Evolutionary conservation across 2,113 vertebrate genomes (phyloP), one percentile per base, ranked within the genome.

Genomic region (Oreochromis spilurus): DNA sequence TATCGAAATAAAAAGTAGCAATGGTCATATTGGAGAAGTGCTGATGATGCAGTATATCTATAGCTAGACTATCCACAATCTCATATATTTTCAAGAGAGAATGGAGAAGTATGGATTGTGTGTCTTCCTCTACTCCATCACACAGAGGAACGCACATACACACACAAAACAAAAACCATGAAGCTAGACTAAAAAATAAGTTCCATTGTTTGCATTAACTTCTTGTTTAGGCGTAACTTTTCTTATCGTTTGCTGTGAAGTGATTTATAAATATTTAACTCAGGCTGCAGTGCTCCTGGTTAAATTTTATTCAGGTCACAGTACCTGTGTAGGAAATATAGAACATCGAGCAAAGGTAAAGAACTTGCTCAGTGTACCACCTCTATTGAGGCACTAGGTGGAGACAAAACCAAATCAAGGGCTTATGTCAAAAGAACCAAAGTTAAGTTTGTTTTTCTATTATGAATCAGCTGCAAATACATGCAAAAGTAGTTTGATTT

Each of bases 191-290:
- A 40, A 13, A 13, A 75, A 85, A 79, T 19, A 48, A 31, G 9
- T 26, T 45, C 8, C 13, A 29, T 11, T 82, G 43, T 52, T 54
- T 81, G 53, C 29, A 60, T 10, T 43, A 11, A 21, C 9, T 6
- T 85, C 80, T 60, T 87, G 24, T 87, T 84, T 81, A 55, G 14
- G 11, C 70, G 24, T 85, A 86, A 70, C 53, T 45, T 88, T 43
- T 83, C 82, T 90, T 92, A 81, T 88, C 40, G 14, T 85, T 86
- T 82, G 54, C 70, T 85, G 38, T 81, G 75, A 86, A 31, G 54
- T 52, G 26, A 80, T 65, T 54, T 84, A 90, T 92, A 4, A 93
- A 93, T 94, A 72, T 92, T 89, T 94, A 91, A 93, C 89, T 84
- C 3, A 2, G 52, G 50, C 48, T 70, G 12, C 65, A 87, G 84